A percentile compares a stretch with the other conserved stretches of the same genome.
These are phyloP conservation scores for Tenthredo amoena DNA, from an alignment of 2,888 invertebrate genomes.

Conservation along the genomic window DNA sequence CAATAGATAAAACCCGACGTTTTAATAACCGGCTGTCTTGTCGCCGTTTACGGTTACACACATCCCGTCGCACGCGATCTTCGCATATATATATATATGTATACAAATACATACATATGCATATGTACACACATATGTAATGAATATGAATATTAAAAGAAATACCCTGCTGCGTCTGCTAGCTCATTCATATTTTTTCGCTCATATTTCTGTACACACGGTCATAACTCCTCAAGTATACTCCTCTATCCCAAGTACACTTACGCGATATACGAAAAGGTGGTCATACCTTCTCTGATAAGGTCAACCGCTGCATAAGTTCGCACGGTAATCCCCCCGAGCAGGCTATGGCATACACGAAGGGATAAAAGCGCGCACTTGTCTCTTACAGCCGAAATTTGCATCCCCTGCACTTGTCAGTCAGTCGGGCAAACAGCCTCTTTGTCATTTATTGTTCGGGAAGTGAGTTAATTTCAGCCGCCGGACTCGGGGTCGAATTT, in stretches of 20 bases:
- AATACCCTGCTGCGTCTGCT: background rate
- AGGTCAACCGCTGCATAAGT: slow-evolving; percentile 13
- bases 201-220: background rate
- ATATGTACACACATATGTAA: background rate
- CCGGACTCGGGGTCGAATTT: background rate
- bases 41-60: slow-evolving; percentile 49
- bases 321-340: slow-evolving; percentile 4
- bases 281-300: background rate
- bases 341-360: background rate
- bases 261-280: too few relatives aligned
- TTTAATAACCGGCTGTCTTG: slow-evolving; percentile 48
- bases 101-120: background rate
- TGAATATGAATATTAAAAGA: background rate
- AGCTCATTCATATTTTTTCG: background rate
- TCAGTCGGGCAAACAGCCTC: background rate
- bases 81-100: slow-evolving; percentile 7
- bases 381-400: background rate
- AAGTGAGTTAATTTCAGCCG: background rate
- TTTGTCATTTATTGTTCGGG: background rate
- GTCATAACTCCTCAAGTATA: background rate
- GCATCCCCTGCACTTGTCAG: background rate
- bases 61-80: slow-evolving; percentile 45
- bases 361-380: background rate
- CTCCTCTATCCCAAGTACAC: background rate
- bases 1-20: slow-evolving; percentile 45